Percentiles rank a stretch among this genome's conserved stretches.
These are phyloP conservation scores for Trissolcus basalis DNA, from an alignment of 1,140 invertebrate genomes.

Conservation along the genomic window DNA sequence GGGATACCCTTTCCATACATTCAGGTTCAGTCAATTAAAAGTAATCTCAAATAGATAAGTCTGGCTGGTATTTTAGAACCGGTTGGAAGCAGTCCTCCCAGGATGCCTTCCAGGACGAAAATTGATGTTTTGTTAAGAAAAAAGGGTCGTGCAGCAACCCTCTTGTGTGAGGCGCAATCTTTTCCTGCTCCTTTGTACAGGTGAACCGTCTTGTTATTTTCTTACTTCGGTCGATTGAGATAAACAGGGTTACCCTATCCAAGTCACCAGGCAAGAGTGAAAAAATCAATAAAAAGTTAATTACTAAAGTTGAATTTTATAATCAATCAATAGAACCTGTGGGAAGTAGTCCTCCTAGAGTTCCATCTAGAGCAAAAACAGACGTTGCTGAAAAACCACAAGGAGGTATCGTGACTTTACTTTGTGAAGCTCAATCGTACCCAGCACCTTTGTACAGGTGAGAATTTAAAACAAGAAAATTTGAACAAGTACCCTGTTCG, in stretches of 20 bases:
- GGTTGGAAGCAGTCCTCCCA: conserved; percentile 77
- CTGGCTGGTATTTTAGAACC: conserved; percentile 18
- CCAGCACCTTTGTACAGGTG: conserved; percentile 80
- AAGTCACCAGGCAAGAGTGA: too few relatives aligned
- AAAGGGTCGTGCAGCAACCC: conserved; percentile 71
- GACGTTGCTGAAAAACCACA: conserved; percentile 69
- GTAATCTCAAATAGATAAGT: neutral
- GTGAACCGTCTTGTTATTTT: conserved; percentile 69
- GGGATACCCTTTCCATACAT: conserved; percentile 6
- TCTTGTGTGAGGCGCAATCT: conserved; percentile 80
- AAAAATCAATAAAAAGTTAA: too few relatives aligned
- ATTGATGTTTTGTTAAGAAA: conserved; percentile 68
- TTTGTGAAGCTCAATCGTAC: conserved; percentile 81
- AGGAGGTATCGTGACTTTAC: conserved; percentile 75
- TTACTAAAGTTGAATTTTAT: conserved; percentile 10
- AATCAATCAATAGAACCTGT: conserved; percentile 76
- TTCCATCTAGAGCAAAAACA: conserved; percentile 76
- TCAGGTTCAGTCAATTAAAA: conserved; percentile 17
- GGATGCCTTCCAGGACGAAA: conserved; percentile 76
- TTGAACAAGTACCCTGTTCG: neutral
- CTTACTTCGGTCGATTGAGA: too few relatives aligned
- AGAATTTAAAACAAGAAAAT: conserved; percentile 26
- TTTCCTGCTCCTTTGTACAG: conserved; percentile 79
- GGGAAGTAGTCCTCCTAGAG: conserved; percentile 77
- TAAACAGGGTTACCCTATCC: too few relatives aligned